Conservation (phyloP, 2,797 vertebrate species). For the Tapera naevia region DNA sequence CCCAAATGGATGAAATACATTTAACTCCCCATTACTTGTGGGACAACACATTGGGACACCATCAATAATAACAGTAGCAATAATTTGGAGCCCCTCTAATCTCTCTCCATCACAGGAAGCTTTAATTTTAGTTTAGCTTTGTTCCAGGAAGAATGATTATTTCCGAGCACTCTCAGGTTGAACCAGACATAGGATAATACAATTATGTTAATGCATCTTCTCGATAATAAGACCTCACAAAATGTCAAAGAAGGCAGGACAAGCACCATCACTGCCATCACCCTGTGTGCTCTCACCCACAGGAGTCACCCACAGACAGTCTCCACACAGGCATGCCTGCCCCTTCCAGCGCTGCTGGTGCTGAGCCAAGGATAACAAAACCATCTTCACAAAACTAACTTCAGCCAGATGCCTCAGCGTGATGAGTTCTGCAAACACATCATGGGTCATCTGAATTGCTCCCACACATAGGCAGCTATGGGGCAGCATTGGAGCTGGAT, state of each 20-base stretch:
- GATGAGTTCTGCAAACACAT: neutral
- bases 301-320: neutral
- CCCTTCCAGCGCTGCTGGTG: neutral
- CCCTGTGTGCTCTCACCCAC: neutral
- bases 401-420: neutral
- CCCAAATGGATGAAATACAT: neutral
- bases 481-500: neutral
- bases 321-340: neutral
- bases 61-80: neutral
- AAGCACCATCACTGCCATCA: neutral
- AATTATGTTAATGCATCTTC: neutral
- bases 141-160: neutral
- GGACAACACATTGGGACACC: neutral
- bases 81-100: neutral
- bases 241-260: neutral
- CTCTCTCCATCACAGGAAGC: neutral
- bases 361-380: neutral
- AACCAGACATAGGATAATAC: neutral
- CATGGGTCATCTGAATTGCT: rapidly evolving
- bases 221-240: neutral
- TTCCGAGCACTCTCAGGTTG: neutral
- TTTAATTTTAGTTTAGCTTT: neutral
- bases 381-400: neutral
- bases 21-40: neutral
- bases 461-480: rapidly evolving